Conservation (phyloP, 2,888 invertebrate species). For the Stenodema calcarata region DNA sequence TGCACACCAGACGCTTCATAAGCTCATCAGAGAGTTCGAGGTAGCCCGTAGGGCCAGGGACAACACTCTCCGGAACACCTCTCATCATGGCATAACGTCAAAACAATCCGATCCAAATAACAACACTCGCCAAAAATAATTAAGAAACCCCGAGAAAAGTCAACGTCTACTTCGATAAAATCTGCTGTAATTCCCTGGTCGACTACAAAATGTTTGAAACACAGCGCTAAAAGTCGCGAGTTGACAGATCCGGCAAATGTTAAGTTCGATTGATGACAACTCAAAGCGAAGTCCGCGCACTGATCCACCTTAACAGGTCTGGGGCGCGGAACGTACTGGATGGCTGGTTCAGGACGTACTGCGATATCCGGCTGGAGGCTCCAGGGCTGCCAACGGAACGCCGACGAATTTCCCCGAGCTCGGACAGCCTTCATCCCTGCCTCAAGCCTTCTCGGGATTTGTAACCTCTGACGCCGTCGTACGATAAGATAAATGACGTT, state of each 20-base stretch:
- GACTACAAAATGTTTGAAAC: neutral
- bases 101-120: neutral
- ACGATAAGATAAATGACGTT: neutral
- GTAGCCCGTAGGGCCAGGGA: constrained; percentile 55
- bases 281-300: constrained; percentile 24
- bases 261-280: neutral
- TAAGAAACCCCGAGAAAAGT: neutral
- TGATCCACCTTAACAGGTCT: constrained; percentile 44
- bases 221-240: neutral
- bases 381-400: constrained; percentile 12
- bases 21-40: constrained; percentile 58
- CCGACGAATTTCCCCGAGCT: neutral
- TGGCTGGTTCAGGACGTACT: neutral
- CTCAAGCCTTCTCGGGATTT: neutral
- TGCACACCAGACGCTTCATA: constrained; percentile 57
- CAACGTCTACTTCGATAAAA: neutral
- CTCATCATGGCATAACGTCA: constrained; percentile 47
- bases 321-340: constrained; percentile 45
- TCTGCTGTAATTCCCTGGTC: neutral
- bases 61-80: constrained; percentile 49
- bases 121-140: neutral
- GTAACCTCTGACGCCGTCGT: neutral
- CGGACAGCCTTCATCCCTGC: neutral
- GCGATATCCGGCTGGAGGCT: neutral
- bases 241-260: neutral